Conservation (phyloP, 2,888 invertebrate genomes). For the Sinelater perroti region DNA sequence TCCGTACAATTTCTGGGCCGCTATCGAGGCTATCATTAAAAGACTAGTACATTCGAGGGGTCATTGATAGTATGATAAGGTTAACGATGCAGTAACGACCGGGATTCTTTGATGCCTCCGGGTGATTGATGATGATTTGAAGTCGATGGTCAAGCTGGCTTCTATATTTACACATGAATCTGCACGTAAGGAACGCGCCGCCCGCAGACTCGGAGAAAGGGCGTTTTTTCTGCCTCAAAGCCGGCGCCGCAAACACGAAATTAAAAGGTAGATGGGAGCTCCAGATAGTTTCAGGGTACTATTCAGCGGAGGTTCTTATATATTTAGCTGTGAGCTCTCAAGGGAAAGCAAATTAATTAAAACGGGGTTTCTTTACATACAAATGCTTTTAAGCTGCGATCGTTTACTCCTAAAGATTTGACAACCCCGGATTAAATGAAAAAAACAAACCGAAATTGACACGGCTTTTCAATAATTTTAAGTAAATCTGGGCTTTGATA, state of each 20-base stretch:
- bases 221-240: constrained; percentile 10
- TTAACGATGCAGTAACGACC: constrained; percentile 38
- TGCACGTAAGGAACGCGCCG: constrained; percentile 14
- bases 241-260: background rate
- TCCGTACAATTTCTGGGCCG: constrained; percentile 32
- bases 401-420: too few species aligned
- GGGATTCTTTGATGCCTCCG: constrained; percentile 28
- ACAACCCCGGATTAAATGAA: too few species aligned
- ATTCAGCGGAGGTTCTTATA: background rate
- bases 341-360: too few species aligned
- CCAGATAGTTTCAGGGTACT: background rate
- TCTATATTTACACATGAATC: constrained; percentile 37
- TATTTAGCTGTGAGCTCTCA: too few species aligned
- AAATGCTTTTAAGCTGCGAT: too few species aligned
- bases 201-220: constrained; percentile 4
- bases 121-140: constrained; percentile 37
- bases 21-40: constrained; percentile 31
- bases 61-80: constrained; percentile 37
- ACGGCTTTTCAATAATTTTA: too few species aligned
- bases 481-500: too few species aligned
- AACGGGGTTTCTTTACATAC: too few species aligned
- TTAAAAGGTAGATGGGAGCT: constrained; percentile 14
- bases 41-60: constrained; percentile 34
- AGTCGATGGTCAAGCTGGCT: constrained; percentile 36
- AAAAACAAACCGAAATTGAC: too few species aligned